phyloP scores from a whole-genome alignment of 2,888 invertebrate species.

The Mythimna vitellina region DNA sequence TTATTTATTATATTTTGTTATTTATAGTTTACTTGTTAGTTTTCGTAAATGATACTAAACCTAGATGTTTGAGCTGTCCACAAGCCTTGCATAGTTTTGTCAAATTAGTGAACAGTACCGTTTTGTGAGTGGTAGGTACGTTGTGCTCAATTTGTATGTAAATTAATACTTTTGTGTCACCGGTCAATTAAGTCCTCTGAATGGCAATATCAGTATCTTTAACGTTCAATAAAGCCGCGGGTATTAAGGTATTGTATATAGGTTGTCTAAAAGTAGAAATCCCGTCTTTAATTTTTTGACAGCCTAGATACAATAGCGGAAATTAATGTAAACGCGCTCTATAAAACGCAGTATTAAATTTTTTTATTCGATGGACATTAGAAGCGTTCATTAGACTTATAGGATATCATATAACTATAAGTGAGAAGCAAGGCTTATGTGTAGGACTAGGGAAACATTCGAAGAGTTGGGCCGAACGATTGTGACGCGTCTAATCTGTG shows the following conservation, averaged over 20 bases:
- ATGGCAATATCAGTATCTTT: slow-evolving; percentile 27
- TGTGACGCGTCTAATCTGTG: background rate
- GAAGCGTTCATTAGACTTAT: background rate
- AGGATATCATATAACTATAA: slow-evolving; percentile 16
- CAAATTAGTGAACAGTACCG: background rate
- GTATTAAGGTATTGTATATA: background rate
- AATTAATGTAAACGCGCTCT: background rate
- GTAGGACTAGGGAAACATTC: slow-evolving; percentile 12
- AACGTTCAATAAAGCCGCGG: background rate
- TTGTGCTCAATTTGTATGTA: slow-evolving; percentile 42
- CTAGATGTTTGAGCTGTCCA: background rate
- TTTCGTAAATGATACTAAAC: background rate
- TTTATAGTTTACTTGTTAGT: slow-evolving; percentile 5
- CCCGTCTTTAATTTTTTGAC: background rate
- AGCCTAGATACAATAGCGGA: background rate
- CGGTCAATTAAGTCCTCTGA: slow-evolving; percentile 13
- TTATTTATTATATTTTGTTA: background rate
- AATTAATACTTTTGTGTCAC: slow-evolving; percentile 6
- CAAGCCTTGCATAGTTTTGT: slow-evolving; percentile 25
- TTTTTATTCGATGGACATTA: background rate
- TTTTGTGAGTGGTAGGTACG: background rate
- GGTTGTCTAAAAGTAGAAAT: background rate
- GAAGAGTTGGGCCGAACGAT: no score
- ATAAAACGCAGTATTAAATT: background rate
- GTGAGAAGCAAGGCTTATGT: slow-evolving; percentile 36